phyloP scores from a whole-genome alignment of 2,797 vertebrate genomes.

The Chaetophractus vellerosus region DNA sequence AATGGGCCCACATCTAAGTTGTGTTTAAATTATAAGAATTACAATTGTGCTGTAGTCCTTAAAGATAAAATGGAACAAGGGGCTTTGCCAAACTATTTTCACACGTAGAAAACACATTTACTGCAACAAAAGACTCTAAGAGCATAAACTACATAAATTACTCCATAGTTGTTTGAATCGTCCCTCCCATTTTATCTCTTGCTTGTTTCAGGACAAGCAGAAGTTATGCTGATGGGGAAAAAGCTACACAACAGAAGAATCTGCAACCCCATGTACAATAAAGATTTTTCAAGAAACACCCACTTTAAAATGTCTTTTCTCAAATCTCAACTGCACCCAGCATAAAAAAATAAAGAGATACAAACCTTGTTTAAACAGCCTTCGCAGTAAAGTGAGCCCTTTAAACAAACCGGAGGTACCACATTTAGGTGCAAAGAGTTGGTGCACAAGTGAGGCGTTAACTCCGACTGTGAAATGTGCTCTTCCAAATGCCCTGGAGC shows the following conservation, averaged over 20 bases:
- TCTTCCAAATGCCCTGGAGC: constrained; percentile 89
- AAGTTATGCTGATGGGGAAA: neutral
- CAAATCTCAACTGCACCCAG: constrained; percentile 59
- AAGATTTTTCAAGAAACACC: constrained; percentile 30
- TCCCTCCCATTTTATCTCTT: constrained; percentile 8
- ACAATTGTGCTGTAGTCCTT: neutral
- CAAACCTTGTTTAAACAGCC: constrained; percentile 97
- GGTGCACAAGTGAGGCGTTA: constrained; percentile 93
- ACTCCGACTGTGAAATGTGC: constrained; percentile 89
- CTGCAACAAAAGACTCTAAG: neutral
- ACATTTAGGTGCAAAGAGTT: constrained; percentile 95
- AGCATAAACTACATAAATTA: neutral
- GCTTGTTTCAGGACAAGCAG: constrained; percentile 16
- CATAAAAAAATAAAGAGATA: constrained; percentile 83
- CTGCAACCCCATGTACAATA: neutral
- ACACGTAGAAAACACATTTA: neutral
- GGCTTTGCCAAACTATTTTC: neutral
- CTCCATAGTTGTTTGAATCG: neutral
- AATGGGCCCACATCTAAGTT: neutral
- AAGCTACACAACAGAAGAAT: neutral
- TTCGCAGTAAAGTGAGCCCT: constrained; percentile 96
- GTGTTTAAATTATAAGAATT: neutral
- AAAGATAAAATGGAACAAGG: constrained; percentile 1
- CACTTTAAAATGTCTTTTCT: constrained; percentile 56
- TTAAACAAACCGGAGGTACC: constrained; percentile 94